Evolutionary conservation across 2,113 vertebrate genomes (phyloP).

Genomic region (Anarrhichthys ocellatus): DNA sequence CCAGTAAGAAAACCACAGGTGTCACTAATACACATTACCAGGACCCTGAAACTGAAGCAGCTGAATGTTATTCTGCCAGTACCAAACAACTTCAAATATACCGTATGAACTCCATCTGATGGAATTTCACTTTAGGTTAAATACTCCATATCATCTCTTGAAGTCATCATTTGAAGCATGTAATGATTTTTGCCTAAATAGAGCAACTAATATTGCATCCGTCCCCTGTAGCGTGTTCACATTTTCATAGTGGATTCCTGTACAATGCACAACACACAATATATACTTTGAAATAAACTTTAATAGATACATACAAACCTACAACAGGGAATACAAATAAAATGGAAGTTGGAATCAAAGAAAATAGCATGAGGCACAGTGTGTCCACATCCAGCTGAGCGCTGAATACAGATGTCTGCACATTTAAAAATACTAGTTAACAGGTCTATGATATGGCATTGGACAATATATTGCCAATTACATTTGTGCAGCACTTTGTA

Average conservation of each 20-base stretch:
- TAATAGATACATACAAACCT: conserved; percentile 91
- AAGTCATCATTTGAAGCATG: not conserved
- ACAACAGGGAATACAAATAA: conserved; percentile 90
- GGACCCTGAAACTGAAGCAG: not conserved
- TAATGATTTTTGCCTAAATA: not conserved
- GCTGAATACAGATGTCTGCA: conserved; percentile 63
- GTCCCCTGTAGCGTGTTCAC: not conserved
- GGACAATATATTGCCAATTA: conserved; percentile 65
- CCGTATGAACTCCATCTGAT: not conserved
- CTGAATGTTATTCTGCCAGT: not conserved
- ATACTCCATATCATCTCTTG: too few relatives aligned
- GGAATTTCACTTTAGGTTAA: not conserved
- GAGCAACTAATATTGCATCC: not conserved
- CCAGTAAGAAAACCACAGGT: not conserved
- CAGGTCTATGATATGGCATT: conserved; percentile 64
- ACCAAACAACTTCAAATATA: not conserved
- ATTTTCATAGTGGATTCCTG: not conserved
- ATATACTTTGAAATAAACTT: conserved; percentile 89
- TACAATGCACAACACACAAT: not conserved
- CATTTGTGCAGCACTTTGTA: conserved; percentile 71
- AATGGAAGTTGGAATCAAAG: conserved; percentile 85
- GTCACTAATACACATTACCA: too few relatives aligned
- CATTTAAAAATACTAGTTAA: conserved; percentile 71
- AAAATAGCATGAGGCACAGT: conserved; percentile 57
- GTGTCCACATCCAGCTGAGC: conserved; percentile 51